These are phyloP conservation scores for Cataglyphis albicans DNA, from an alignment of 2,888 invertebrate genomes.

Conservation along the genomic window DNA sequence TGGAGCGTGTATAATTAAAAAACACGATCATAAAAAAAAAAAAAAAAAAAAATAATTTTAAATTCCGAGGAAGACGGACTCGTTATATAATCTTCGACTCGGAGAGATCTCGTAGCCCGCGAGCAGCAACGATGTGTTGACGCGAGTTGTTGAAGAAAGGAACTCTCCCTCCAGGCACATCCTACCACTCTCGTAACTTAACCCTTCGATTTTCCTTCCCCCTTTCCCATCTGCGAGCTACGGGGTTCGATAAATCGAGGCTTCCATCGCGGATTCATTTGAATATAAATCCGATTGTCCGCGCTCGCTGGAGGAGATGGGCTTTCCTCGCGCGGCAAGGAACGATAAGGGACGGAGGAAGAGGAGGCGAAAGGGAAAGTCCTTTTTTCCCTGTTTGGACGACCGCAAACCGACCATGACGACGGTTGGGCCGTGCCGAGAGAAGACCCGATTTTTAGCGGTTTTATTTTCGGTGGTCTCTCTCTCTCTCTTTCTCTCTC, in stretches of 20 bases:
- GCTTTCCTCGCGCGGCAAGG: background rate
- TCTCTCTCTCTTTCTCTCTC: constrained; percentile 13
- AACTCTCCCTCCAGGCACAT: constrained; percentile 62
- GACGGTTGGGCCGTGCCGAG: constrained; percentile 67
- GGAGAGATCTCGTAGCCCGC: constrained; percentile 20
- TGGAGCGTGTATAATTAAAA: constrained; percentile 20
- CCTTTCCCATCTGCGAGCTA: constrained; percentile 47
- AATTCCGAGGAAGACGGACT: constrained; percentile 12
- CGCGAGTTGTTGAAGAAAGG: constrained; percentile 45
- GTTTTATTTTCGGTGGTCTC: constrained; percentile 65
- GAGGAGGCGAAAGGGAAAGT: constrained; percentile 34
- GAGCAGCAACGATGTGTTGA: constrained; percentile 13
- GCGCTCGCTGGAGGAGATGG: constrained; percentile 51
- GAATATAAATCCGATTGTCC: constrained; percentile 75
- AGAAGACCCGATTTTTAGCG: constrained; percentile 64
- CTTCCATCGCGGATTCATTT: constrained; percentile 74
- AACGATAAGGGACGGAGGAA: constrained; percentile 22
- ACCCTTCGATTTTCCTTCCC: constrained; percentile 54
- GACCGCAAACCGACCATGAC: constrained; percentile 76
- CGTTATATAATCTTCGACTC: constrained; percentile 1
- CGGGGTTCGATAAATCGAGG: constrained; percentile 71
- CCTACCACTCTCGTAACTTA: constrained; percentile 62
- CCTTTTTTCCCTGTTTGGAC: constrained; percentile 55
- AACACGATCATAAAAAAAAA: background rate
- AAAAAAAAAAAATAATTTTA: background rate